Base-by-base conservation (phyloP, 2,113 vertebrate genomes). In the Pelusios castaneus region DNA sequence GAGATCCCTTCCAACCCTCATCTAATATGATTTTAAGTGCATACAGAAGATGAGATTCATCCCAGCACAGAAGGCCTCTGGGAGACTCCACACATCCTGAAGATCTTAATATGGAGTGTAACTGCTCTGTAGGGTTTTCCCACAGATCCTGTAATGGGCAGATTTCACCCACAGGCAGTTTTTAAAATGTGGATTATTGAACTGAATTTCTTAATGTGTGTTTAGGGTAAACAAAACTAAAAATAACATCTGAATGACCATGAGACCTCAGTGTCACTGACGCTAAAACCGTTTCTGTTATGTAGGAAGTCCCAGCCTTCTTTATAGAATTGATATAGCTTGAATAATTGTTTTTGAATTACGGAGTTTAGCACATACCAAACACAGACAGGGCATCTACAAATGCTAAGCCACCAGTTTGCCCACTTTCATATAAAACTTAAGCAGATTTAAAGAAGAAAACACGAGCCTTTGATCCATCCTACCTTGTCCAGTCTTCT, bases 91-190 rank as follows among this genome's bases (percentile, higher is more conserved):
- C 10, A 76, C 84, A 13, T 51, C n/a, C 84, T 85, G 41, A 34
- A 54, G 82, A 55, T 81, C 75, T 83, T 43, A n/a, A 43, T 43
- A 10, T 17, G 25, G 88, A 10, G 67, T 52, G 47, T 29, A 22
- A 55, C 75, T 4, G 14, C 82, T 47, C 45, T 52, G 84, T 73
- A 90, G 52, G 95, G 82, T 84, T 92, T 80, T 67, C 85, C 87
- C 85, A 81, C 87, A 89, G 79, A 34, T 94, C 67, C 91, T 89
- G 49, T 84, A 90, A 86, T n/a, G 29, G 58, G 52, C 55, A 21
- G 80, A 78, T 8, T 82, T 22, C 63, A 38, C 63, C 5, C 9
- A 38, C n/a, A 22, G 63, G 63, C 19, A 38, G 19, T 38, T 70
- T 70, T 38, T 21, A 70, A 17, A 38, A 70, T 10, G 63, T 10